Evolutionary conservation across 2,888 invertebrate genomes (phyloP), one percentile per base, ranked within the genome.

Genomic region (Pantelozetes paolii): DNA sequence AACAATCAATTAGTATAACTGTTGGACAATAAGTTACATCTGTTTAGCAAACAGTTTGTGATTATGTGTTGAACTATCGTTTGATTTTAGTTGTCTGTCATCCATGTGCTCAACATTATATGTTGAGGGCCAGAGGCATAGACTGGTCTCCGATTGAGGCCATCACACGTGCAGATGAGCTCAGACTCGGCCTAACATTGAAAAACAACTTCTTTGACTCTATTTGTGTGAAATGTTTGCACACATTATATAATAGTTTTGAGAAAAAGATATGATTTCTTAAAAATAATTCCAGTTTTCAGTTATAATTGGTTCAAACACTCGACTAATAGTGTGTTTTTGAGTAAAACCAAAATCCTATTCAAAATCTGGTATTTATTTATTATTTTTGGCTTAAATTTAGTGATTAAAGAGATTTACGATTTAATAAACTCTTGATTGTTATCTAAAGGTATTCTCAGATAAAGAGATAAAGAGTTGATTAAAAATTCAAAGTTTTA

Each of bases 131-230:
- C 54, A 2, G 13, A 6, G 54, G 54, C 54, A 23, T 13, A 26
- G 54, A 54, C 54, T 54, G 54, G 54, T 54, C n/a, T n/a, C 54
- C 26, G 26, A 54, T 54, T 54, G 54, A 54, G 54, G 54, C 54
- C 54, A 54, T 54, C 26, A 45, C 54, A 54, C 54, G 54, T 54
- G 26, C 54, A 26, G 26, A 23, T 54, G 26, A 11, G 54, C 54
- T 45, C 9, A 6, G 18, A 45, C 15, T 54, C 23, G 2, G 54
- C 13, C 23, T 9, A 23, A 54, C 54, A 54, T 54, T 54, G 26
- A 54, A 11, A 54, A 54, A 54, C 54, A 54, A 26, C 54, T 54
- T 54, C n/a, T 26, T 54, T 9, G 54, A 54, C 54, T 54, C 54
- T 54, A 54, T 54, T 54, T 54, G 54, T 26, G 6, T 6, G 1